Base-by-base conservation (phyloP, 37 sponge, comb jelly and placozoan genomes). In the Ephydatia muelleri region DNA sequence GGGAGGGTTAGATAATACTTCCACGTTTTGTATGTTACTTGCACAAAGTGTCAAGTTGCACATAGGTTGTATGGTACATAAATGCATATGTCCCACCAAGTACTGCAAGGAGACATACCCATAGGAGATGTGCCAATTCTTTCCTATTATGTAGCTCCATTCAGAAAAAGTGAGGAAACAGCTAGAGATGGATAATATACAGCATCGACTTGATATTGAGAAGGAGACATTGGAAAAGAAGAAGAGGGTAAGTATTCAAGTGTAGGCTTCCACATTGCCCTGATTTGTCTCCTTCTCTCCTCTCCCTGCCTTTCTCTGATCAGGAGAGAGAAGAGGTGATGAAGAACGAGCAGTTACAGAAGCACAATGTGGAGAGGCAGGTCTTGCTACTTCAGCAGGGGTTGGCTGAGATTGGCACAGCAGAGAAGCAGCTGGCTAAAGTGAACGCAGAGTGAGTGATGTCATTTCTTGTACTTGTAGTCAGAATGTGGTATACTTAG, bases 171-270 rank as follows among this genome's bases (percentile, higher is more conserved):
- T 91, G 72, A 82, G 40, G 79, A 82, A 84, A 47, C 83, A 91
- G 71, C 67, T 91, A 22, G 92, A 91, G 47, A 31, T 83, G 3
- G 87, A 83, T 0, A 80, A 87, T 35, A 28, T 87, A 33, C 75
- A 87, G 76, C 82, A 83, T 33, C 79, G 80, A 31, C 65, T 83
- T 36, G 87, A 87, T 27, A 91, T 91, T 28, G 83, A 83, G 71
- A 83, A 67, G 72, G 65, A 36, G 21, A 38, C 33, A 76, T 49
- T 91, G 28, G 81, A 91, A 0, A 76, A 83, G 38, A 86, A 86
- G 65, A 86, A 82, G 38, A 91, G 77, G 83, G 91, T 91, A 43
- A 30, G 43, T 36, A 14, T 36, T 4, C 40, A 37, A 36, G n/a
- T 77, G 78, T 77, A 40, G 49, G 6, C 38, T 6, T 6, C 5